phyloP scores from a whole-genome alignment of 2,888 invertebrate species.

The Watsonalla binaria region DNA sequence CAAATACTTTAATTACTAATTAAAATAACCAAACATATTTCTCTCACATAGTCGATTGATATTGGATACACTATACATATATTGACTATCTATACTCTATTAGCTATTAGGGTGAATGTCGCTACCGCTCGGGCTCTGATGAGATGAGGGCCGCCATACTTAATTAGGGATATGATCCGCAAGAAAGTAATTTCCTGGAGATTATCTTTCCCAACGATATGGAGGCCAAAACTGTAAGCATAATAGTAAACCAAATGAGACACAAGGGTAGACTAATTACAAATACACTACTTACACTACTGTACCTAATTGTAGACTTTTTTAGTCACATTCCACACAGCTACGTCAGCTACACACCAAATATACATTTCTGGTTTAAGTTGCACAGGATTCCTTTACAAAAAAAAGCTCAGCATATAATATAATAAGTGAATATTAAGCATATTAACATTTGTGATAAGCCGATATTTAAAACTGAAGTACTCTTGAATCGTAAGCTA shows the following conservation, averaged over 20 bases:
- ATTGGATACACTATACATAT: not conserved
- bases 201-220: conserved; percentile 42
- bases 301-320: not conserved
- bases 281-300: not conserved
- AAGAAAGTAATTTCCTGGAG: conserved; percentile 61
- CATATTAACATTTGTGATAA: too few relatives aligned
- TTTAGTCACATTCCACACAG: too few relatives aligned
- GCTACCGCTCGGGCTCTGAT: conserved; percentile 30
- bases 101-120: conserved; percentile 30
- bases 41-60: too few relatives aligned
- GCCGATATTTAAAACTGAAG: too few relatives aligned
- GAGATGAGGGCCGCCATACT: conserved; percentile 47
- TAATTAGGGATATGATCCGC: conserved; percentile 67
- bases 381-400: too few relatives aligned
- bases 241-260: conserved; percentile 31
- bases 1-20: too few relatives aligned
- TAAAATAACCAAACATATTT: too few relatives aligned
- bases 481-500: too few relatives aligned
- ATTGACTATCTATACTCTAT: conserved; percentile 43
- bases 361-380: too few relatives aligned
- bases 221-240: conserved; percentile 28
- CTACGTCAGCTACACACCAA: too few relatives aligned
- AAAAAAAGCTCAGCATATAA: too few relatives aligned
- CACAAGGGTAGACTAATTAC: conserved; percentile 4
- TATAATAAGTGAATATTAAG: too few relatives aligned